Conservation (phyloP, 2,113 vertebrate genomes). For the Murina feae region DNA sequence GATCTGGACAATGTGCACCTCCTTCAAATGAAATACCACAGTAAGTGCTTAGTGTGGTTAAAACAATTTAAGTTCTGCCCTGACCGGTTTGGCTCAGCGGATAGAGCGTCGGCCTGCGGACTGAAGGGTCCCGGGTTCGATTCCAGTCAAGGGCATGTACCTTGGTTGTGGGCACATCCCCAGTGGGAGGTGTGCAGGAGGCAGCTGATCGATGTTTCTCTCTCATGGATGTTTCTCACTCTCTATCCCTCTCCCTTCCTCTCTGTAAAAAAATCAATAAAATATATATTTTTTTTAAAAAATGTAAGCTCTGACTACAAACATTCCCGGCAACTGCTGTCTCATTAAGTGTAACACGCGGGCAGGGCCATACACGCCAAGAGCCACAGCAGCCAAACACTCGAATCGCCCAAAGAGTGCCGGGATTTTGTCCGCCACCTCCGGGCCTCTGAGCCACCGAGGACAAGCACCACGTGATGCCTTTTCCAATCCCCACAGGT, state of each 20-base stretch:
- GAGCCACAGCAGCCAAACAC: not conserved
- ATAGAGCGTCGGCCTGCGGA: too few species aligned
- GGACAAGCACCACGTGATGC: not conserved
- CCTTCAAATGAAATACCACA: not conserved
- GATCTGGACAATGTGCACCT: not conserved
- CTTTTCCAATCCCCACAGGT: not conserved
- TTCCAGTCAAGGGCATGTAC: too few species aligned
- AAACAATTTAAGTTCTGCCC: not conserved
- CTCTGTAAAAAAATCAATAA: too few species aligned
- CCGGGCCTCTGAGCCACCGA: not conserved
- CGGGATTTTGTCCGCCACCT: not conserved
- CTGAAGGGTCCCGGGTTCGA: too few species aligned
- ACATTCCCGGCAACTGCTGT: not conserved
- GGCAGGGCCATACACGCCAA: not conserved
- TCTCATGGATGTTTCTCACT: too few species aligned
- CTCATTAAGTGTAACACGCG: not conserved
- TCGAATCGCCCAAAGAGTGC: not conserved
- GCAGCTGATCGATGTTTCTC: too few species aligned
- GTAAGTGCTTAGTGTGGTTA: not conserved
- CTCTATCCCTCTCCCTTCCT: too few species aligned
- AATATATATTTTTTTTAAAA: too few species aligned
- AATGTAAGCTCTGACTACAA: not conserved
- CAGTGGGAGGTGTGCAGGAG: too few species aligned
- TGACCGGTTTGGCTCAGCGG: too few species aligned
- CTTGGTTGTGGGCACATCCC: too few species aligned